A percentile compares a stretch with the other conserved stretches of the same genome.
Evolutionary conservation across 2,888 invertebrate genomes (phyloP).

Genomic region (Drosophila yooni): DNA sequence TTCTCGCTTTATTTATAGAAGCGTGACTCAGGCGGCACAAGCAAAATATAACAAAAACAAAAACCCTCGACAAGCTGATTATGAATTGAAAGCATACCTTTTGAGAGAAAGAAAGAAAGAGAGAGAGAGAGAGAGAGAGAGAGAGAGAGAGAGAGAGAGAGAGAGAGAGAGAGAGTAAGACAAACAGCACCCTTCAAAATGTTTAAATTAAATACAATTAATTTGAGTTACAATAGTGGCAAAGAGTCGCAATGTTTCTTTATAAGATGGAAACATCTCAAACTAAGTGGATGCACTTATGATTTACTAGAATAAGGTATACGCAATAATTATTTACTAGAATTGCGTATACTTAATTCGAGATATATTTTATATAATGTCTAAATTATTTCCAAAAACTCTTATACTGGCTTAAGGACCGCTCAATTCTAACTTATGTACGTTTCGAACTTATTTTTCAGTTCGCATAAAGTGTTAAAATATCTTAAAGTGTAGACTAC

Average conservation of each 20-base stretch:
- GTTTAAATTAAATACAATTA: constrained; percentile 3
- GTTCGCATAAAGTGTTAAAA: background rate
- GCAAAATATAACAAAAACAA: background rate
- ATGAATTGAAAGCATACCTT: constrained; percentile 37
- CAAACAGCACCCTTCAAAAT: background rate
- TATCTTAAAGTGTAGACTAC: background rate
- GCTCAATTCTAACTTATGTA: background rate
- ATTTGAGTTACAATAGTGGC: background rate
- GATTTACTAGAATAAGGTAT: background rate
- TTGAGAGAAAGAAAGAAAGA: constrained; percentile 3
- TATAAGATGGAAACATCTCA: background rate
- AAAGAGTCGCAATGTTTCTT: background rate
- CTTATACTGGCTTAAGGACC: background rate
- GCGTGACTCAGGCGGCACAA: constrained; percentile 26
- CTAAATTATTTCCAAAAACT: background rate
- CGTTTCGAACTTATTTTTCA: background rate
- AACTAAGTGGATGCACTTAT: background rate
- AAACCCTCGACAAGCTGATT: constrained; percentile 8
- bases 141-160: background rate
- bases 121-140: background rate
- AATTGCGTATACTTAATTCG: background rate
- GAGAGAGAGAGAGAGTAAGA: background rate
- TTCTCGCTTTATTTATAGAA: constrained; percentile 1
- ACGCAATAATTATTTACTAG: background rate
- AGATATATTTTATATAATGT: background rate